Evolutionary conservation across 2,888 invertebrate species (phyloP).

Genomic region (Drosophila neotestacea): DNA sequence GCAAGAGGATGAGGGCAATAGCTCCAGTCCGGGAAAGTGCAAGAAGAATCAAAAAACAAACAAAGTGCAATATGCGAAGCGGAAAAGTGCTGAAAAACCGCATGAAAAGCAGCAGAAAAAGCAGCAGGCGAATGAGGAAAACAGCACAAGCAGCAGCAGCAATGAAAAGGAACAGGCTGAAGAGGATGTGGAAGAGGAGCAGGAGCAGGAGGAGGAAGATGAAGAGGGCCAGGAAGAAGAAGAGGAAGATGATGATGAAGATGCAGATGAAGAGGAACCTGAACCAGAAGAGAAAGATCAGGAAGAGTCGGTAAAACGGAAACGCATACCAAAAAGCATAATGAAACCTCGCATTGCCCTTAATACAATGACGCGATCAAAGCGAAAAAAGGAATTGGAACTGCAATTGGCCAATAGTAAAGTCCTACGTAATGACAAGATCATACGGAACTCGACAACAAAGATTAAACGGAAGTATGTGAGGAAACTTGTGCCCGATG

Average conservation of each 20-base stretch:
- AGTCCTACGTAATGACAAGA: constrained; percentile 83
- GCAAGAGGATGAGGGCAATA: constrained; percentile 9
- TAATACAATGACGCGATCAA: constrained; percentile 85
- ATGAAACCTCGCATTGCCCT: constrained; percentile 53
- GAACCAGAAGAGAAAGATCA: not conserved
- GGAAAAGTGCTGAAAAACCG: constrained; percentile 14
- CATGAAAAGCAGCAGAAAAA: not conserved
- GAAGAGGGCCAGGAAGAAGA: constrained; percentile 22
- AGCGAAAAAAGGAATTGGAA: constrained; percentile 83
- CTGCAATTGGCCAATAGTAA: constrained; percentile 84
- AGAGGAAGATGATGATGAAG: not conserved
- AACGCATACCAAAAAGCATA: constrained; percentile 16
- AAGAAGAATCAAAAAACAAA: constrained; percentile 18
- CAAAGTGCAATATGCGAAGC: constrained; percentile 38
- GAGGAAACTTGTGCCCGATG: constrained; percentile 69
- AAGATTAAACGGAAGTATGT: constrained; percentile 83
- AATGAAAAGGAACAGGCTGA: constrained; percentile 9
- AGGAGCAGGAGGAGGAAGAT: not conserved
- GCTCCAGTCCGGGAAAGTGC: constrained; percentile 23
- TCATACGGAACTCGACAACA: constrained; percentile 82
- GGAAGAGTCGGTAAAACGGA: not conserved
- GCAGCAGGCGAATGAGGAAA: constrained; percentile 3
- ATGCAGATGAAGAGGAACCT: not conserved
- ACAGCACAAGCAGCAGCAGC: constrained; percentile 12
- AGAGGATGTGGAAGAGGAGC: not conserved